phyloP scores from a whole-genome alignment of 2,888 invertebrate species.

The Agonopterix heracliana region DNA sequence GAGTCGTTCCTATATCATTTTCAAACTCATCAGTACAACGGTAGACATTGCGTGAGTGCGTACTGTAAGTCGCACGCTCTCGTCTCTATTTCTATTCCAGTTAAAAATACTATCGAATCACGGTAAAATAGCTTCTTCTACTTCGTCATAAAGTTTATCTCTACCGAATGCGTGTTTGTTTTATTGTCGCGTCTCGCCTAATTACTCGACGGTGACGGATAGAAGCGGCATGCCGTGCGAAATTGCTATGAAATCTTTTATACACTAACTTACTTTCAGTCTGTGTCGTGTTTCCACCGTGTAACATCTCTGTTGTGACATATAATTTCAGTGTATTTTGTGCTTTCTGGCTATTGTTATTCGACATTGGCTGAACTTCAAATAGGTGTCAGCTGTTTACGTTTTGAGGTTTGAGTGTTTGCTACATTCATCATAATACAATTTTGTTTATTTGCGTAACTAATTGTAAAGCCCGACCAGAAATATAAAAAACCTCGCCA shows the following conservation, averaged over 20 bases:
- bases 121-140: slow-evolving; percentile 20
- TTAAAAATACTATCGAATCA: slow-evolving; percentile 12
- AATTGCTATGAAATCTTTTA: slow-evolving; percentile 60
- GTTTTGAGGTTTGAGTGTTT: no score
- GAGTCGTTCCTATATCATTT: slow-evolving; percentile 27
- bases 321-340: background rate
- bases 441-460: no score
- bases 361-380: slow-evolving; percentile 1
- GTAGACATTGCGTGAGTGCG: slow-evolving; percentile 56
- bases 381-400: background rate
- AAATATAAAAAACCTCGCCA: no score
- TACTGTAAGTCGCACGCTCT: slow-evolving; percentile 44
- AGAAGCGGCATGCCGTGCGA: slow-evolving; percentile 54
- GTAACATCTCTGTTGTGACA: slow-evolving; percentile 5
- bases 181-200: slow-evolving; percentile 34
- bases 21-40: slow-evolving; percentile 40
- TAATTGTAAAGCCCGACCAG: no score
- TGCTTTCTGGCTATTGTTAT: background rate
- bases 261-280: slow-evolving; percentile 30
- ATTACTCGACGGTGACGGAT: slow-evolving; percentile 61
- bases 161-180: slow-evolving; percentile 20
- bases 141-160: slow-evolving; percentile 21
- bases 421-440: no score
- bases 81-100: slow-evolving; percentile 24
- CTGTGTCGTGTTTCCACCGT: slow-evolving; percentile 30